A percentile compares a stretch with the other conserved stretches of the same genome.
phyloP scores from a whole-genome alignment of 2,888 invertebrate genomes.

The Empis stercorea region DNA sequence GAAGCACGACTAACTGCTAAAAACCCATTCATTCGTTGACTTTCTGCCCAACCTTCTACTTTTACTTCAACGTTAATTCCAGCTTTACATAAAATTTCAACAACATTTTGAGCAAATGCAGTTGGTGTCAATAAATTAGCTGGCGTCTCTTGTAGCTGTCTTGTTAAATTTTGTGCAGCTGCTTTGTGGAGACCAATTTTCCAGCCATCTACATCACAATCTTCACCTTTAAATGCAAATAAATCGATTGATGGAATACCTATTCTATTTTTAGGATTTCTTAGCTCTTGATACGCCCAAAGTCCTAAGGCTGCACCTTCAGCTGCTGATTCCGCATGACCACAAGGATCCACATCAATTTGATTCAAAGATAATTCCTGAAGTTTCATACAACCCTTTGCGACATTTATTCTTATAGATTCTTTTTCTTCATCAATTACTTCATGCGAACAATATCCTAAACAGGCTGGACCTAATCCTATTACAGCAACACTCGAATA shows the following conservation, averaged over 20 bases:
- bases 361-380: slow-evolving; percentile 40
- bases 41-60: slow-evolving; percentile 55
- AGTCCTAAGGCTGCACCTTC: slow-evolving; percentile 59
- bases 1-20: slow-evolving; percentile 65
- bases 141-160: slow-evolving; percentile 66
- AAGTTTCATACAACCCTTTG: slow-evolving; percentile 45
- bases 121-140: slow-evolving; percentile 70
- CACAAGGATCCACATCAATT: slow-evolving; percentile 59
- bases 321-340: slow-evolving; percentile 62
- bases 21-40: slow-evolving; percentile 67
- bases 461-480: slow-evolving; percentile 57
- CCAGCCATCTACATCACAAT: slow-evolving; percentile 58
- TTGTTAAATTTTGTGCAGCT: slow-evolving; percentile 65
- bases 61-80: slow-evolving; percentile 31
- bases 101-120: slow-evolving; percentile 56
- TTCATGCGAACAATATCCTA: slow-evolving; percentile 53
- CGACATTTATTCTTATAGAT: slow-evolving; percentile 56
- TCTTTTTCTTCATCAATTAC: slow-evolving; percentile 62
- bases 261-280: slow-evolving; percentile 21
- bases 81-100: slow-evolving; percentile 25
- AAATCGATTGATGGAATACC: slow-evolving; percentile 32
- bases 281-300: slow-evolving; percentile 51
- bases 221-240: slow-evolving; percentile 44
- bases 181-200: slow-evolving; percentile 57
- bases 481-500: slow-evolving; percentile 57